Evolutionary conservation across 2,888 invertebrate species (phyloP).

Genomic region (Calliscelio sp.): DNA sequence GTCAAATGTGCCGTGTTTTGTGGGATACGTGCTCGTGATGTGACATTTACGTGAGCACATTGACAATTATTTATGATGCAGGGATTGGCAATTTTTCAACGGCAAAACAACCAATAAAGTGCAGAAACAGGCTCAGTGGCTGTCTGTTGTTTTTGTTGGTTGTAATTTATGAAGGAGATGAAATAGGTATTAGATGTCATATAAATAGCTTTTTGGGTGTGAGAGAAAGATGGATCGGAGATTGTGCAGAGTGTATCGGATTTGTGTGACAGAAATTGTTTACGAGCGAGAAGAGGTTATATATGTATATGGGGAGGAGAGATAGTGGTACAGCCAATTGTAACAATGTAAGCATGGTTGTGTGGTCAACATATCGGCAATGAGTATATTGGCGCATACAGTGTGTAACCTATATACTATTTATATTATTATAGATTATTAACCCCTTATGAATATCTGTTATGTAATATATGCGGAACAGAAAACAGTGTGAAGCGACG

Average conservation of each 20-base stretch:
- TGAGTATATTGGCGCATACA: conserved; percentile 22
- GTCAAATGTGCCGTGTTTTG: no score
- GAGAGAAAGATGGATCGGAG: neutral
- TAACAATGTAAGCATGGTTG: conserved; percentile 21
- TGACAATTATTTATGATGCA: neutral
- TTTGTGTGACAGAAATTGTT: conserved; percentile 9
- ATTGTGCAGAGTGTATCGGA: neutral
- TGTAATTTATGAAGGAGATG: conserved; percentile 4
- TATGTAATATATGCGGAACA: conserved; percentile 24
- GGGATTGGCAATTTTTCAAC: conserved; percentile 28
- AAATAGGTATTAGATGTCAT: neutral
- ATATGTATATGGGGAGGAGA: neutral
- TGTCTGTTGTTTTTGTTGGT: neutral
- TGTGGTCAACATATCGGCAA: conserved; percentile 14
- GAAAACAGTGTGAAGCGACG: neutral
- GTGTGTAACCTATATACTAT: conserved; percentile 55
- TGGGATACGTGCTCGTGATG: no score
- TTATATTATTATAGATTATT: conserved; percentile 49
- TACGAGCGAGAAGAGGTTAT: neutral
- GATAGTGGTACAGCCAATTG: neutral
- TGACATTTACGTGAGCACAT: no score
- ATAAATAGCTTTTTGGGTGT: conserved; percentile 13
- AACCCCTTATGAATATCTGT: conserved; percentile 44
- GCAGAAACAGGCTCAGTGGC: no score
- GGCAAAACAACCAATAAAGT: conserved; percentile 4